Conservation (phyloP, 2,113 vertebrate species). For the Aegithalos caudatus region DNA sequence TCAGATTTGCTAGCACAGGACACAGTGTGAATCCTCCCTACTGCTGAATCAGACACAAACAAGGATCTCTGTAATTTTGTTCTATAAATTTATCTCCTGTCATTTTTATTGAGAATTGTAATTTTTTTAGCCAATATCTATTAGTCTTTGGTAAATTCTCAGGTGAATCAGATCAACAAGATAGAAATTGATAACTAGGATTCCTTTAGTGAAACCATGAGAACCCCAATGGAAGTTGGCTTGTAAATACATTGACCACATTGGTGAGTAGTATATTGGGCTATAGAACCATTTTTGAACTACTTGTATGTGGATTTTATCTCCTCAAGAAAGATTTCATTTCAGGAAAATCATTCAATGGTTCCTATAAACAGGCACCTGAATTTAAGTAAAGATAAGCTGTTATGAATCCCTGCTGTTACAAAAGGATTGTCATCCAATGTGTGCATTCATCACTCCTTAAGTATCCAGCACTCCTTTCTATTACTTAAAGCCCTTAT, state of each 20-base stretch:
- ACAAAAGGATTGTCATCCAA: background rate
- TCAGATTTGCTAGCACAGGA: background rate
- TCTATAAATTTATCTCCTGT: background rate
- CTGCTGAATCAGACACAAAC: background rate
- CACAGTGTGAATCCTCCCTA: background rate
- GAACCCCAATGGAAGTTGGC: background rate
- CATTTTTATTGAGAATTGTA: background rate
- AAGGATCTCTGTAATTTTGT: background rate
- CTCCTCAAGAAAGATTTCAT: background rate
- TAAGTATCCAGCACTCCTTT: background rate
- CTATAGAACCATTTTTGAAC: background rate
- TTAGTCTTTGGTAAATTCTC: background rate
- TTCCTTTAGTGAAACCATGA: background rate
- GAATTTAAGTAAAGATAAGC: background rate
- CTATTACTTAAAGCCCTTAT: background rate
- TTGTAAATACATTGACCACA: background rate
- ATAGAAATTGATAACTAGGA: background rate
- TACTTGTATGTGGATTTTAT: background rate
- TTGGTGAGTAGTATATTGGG: background rate
- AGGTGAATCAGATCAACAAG: background rate
- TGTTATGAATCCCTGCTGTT: background rate
- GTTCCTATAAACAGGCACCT: background rate
- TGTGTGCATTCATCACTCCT: background rate
- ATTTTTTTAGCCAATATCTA: background rate
- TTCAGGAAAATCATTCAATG: background rate